phyloP scores from a whole-genome alignment of 1,140 invertebrate genomes.

The Anagrus nilaparvatae region DNA sequence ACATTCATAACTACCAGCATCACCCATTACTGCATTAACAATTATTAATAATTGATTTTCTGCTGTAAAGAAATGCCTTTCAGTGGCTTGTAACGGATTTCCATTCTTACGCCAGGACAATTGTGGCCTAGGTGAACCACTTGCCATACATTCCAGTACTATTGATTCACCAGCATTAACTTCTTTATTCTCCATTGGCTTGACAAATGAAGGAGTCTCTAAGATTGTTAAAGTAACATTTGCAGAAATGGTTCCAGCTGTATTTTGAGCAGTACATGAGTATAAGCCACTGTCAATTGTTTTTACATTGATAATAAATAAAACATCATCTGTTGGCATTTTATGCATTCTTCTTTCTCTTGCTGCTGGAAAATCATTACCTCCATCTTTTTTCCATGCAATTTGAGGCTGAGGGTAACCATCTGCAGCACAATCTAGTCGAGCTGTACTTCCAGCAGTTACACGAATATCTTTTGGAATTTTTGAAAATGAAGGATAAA shows the following conservation, averaged over 20 bases:
- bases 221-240: slow-evolving; percentile 84
- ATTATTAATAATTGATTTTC: slow-evolving; percentile 83
- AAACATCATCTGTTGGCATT: slow-evolving; percentile 81
- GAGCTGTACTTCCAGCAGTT: slow-evolving; percentile 74
- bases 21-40: slow-evolving; percentile 60
- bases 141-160: slow-evolving; percentile 79
- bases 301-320: slow-evolving; percentile 87
- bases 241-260: slow-evolving; percentile 72
- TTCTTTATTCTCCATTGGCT: slow-evolving; percentile 76
- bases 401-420: slow-evolving; percentile 84
- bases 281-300: slow-evolving; percentile 82
- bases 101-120: slow-evolving; percentile 87
- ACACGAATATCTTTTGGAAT: slow-evolving; percentile 76
- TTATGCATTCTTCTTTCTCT: slow-evolving; percentile 86
- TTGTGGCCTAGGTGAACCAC: slow-evolving; percentile 75
- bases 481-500: slow-evolving; percentile 80
- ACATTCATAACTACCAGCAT: slow-evolving; percentile 82
- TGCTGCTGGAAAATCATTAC: slow-evolving; percentile 89
- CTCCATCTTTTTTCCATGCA: slow-evolving; percentile 89
- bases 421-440: slow-evolving; percentile 80
- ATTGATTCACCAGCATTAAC: slow-evolving; percentile 65
- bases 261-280: slow-evolving; percentile 86
- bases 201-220: slow-evolving; percentile 76
- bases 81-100: slow-evolving; percentile 55
- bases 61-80: slow-evolving; percentile 69